phyloP scores from a whole-genome alignment of 2,888 invertebrate species.

The Noctua janthe region DNA sequence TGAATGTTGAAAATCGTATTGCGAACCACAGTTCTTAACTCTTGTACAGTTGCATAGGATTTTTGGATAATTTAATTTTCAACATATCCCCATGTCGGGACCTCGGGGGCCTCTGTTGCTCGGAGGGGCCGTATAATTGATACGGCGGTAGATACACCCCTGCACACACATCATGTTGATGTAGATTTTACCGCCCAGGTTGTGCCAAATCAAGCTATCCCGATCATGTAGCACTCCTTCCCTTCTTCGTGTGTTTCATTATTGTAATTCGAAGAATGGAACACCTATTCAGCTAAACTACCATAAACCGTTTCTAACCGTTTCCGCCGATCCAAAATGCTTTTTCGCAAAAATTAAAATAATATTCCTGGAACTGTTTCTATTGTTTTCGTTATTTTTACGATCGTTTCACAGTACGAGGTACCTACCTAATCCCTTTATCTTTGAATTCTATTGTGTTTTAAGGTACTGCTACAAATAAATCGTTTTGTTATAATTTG shows the following conservation, averaged over 20 bases:
- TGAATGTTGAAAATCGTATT: too few species aligned
- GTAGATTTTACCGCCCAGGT: not conserved
- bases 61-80: too few species aligned
- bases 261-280: not conserved
- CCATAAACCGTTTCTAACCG: not conserved
- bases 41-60: too few species aligned
- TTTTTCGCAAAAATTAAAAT: conserved; percentile 13
- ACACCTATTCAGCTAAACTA: not conserved
- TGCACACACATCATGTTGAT: not conserved
- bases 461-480: too few species aligned
- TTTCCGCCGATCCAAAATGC: not conserved
- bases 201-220: not conserved
- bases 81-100: too few species aligned
- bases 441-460: too few species aligned
- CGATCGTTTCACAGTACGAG: conserved; percentile 9
- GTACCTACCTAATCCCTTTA: conserved; percentile 18
- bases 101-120: not conserved
- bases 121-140: not conserved
- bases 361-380: conserved; percentile 1
- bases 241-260: not conserved
- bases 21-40: too few species aligned
- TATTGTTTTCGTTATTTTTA: conserved; percentile 28
- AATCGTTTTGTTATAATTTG: too few species aligned
- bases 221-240: too few species aligned
- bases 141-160: not conserved